A percentile compares a stretch with the other conserved stretches of the same genome.
phyloP scores from a whole-genome alignment of 2,888 invertebrate species.

The Chymomyza fuscimana region DNA sequence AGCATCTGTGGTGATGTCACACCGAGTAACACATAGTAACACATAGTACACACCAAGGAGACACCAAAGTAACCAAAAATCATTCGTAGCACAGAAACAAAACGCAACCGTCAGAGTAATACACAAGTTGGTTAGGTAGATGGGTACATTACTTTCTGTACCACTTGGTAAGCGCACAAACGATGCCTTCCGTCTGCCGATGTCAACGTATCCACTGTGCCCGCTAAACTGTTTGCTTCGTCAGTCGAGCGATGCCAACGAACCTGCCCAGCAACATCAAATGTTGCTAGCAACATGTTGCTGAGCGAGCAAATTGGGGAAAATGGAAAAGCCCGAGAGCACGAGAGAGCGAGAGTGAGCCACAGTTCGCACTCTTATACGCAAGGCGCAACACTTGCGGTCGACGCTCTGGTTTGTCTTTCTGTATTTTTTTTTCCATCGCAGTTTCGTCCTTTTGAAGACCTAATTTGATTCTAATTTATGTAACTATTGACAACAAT shows the following conservation, averaged over 20 bases:
- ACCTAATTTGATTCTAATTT: conserved; percentile 64
- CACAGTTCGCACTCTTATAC: conserved; percentile 42
- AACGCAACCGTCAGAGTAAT: background rate
- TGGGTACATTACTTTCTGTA: conserved; percentile 37
- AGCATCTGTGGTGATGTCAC: conserved; percentile 65
- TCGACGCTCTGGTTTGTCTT: conserved; percentile 22
- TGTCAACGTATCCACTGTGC: conserved; percentile 73
- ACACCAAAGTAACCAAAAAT: background rate
- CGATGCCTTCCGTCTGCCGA: conserved; percentile 37
- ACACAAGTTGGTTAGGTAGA: background rate
- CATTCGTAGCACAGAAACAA: background rate
- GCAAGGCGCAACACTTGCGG: conserved; percentile 50
- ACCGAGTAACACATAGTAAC: conserved; percentile 31
- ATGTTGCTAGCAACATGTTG: conserved; percentile 48
- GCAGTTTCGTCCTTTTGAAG: conserved; percentile 27
- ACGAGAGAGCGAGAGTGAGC: background rate
- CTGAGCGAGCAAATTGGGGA: background rate
- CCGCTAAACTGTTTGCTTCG: conserved; percentile 60
- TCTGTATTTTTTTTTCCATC: background rate
- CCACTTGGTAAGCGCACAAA: conserved; percentile 8
- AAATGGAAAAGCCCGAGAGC: background rate
- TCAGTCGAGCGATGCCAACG: conserved; percentile 19
- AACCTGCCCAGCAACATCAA: conserved; percentile 8
- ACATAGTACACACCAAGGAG: conserved; percentile 2
- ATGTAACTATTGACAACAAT: conserved; percentile 63